phyloP scores from a whole-genome alignment of 2,888 invertebrate species.

The Cantharis flavilabris region DNA sequence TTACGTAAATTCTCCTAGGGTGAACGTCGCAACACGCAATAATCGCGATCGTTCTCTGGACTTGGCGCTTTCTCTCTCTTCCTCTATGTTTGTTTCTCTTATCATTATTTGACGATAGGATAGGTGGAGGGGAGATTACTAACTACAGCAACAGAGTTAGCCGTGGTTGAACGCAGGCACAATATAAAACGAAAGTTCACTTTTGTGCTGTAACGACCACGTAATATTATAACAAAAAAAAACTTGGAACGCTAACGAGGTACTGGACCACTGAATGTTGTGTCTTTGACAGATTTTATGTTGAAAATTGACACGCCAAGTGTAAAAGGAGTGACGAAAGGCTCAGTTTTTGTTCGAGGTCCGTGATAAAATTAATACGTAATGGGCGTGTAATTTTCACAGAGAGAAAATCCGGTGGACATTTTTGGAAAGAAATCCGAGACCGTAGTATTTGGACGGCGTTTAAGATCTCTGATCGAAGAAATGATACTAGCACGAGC shows the following conservation, averaged over 20 bases:
- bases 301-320: constrained; percentile 1
- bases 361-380: neutral
- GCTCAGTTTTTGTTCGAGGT: neutral
- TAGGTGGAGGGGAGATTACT: constrained; percentile 12
- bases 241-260: constrained; percentile 6
- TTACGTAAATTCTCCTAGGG: neutral
- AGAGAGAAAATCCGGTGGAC: neutral
- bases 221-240: constrained; percentile 6
- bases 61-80: constrained; percentile 12
- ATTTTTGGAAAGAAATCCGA: neutral
- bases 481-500: neutral
- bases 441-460: neutral
- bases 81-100: constrained; percentile 13
- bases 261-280: constrained; percentile 19
- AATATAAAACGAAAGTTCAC: constrained; percentile 26
- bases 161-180: constrained; percentile 20
- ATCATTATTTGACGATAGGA: constrained; percentile 16
- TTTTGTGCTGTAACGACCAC: neutral
- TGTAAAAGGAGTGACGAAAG: neutral
- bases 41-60: constrained; percentile 18
- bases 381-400: neutral
- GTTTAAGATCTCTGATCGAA: neutral
- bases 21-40: constrained; percentile 16
- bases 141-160: constrained; percentile 22
- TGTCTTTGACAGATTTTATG: constrained; percentile 13